phyloP scores from a whole-genome alignment of 1,140 invertebrate species.

The Spodoptera litura region DNA sequence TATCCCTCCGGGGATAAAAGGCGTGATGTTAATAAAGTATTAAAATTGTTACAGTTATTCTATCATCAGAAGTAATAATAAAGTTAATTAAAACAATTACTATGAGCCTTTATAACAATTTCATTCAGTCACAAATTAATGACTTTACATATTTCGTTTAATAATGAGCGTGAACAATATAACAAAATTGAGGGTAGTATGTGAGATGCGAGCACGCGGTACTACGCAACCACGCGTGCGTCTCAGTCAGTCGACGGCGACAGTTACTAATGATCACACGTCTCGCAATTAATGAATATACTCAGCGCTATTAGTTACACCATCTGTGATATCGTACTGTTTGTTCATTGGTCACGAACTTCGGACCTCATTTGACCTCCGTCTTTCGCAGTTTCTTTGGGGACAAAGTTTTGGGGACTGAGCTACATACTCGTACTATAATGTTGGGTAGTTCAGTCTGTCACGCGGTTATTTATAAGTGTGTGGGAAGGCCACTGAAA shows the following conservation, averaged over 20 bases:
- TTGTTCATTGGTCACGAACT: conserved; percentile 19
- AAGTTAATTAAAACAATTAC: too few species aligned
- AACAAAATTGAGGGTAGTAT: conserved; percentile 18
- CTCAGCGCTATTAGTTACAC: conserved; percentile 29
- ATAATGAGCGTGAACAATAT: neutral
- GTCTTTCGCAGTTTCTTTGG: neutral
- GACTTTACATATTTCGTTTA: neutral
- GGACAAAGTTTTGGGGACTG: conserved; percentile 15
- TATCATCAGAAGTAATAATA: too few species aligned
- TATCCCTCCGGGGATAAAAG: too few species aligned
- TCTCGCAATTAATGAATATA: conserved; percentile 44
- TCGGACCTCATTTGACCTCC: neutral
- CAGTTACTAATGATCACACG: conserved; percentile 47
- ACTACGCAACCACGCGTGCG: neutral
- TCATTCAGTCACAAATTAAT: neutral
- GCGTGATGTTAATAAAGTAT: too few species aligned
- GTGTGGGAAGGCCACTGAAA: too few species aligned
- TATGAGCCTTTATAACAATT: too few species aligned
- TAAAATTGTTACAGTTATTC: too few species aligned
- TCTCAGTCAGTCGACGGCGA: conserved; percentile 18
- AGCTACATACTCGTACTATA: neutral
- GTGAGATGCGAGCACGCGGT: neutral
- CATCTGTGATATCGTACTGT: conserved; percentile 28
- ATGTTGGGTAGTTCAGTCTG: neutral
- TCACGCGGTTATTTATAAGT: neutral